Conservation (phyloP, 2,113 vertebrate species). For the Halcyon senegalensis region DNA sequence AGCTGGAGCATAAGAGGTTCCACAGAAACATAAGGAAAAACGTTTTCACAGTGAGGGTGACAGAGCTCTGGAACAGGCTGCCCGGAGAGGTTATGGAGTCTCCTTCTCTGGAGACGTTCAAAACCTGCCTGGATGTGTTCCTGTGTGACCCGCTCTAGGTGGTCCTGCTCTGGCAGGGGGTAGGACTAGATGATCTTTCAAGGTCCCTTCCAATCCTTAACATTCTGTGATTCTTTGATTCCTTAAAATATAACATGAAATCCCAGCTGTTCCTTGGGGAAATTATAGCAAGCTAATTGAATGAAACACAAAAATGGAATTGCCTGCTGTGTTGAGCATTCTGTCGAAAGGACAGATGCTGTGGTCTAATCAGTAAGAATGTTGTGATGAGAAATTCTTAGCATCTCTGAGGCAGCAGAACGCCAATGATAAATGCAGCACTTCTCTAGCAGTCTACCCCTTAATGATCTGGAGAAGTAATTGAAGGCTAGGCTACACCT, state of each 20-base stretch:
- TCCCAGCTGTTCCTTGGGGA: neutral
- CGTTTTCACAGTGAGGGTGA: too few relatives aligned
- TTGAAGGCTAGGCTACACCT: neutral
- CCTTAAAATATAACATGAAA: conserved; percentile 1
- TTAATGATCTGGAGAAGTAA: neutral
- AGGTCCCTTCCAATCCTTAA: too few relatives aligned
- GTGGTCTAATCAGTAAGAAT: conserved; percentile 12
- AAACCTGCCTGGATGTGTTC: too few relatives aligned
- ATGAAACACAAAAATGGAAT: neutral
- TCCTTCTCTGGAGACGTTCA: too few relatives aligned
- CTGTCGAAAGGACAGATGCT: conserved; percentile 22
- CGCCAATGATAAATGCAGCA: neutral
- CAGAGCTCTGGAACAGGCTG: too few relatives aligned
- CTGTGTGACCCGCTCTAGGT: too few relatives aligned
- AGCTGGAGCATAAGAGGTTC: too few relatives aligned
- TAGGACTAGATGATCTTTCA: too few relatives aligned
- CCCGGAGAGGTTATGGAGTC: too few relatives aligned
- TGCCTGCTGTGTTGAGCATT: neutral
- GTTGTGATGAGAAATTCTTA: neutral
- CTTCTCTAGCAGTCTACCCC: neutral
- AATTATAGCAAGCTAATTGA: conserved; percentile 34
- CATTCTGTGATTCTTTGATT: neutral
- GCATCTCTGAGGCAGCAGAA: neutral
- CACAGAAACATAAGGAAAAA: too few relatives aligned
- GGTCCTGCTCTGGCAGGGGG: too few relatives aligned